These are phyloP conservation scores for Lordiphosa stackelbergi DNA, from an alignment of 1,140 invertebrate genomes.

Conservation along the genomic window DNA sequence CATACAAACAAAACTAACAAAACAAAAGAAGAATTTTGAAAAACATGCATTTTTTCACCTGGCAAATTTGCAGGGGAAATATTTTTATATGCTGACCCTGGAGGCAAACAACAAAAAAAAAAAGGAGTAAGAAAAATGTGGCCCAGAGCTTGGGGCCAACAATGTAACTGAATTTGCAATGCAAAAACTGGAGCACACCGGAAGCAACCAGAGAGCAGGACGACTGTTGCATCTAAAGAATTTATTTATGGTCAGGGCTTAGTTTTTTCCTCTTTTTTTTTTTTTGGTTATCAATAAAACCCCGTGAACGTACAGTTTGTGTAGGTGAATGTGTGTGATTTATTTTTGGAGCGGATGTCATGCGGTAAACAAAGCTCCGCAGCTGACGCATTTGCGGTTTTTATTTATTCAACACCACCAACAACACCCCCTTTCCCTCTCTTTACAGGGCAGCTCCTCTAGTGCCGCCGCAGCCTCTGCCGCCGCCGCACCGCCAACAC, in stretches of 20 bases:
- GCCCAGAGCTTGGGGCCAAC: conserved; percentile 16
- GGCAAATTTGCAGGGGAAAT: conserved; percentile 37
- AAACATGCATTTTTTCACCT: conserved; percentile 57
- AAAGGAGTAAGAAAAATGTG: conserved; percentile 12
- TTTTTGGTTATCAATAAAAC: conserved; percentile 21
- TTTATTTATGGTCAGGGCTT: conserved; percentile 27
- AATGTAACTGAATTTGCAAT: conserved; percentile 51
- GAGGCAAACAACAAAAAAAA: too few relatives aligned
- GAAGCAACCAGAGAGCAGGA: conserved; percentile 40
- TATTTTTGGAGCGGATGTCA: conserved; percentile 50
- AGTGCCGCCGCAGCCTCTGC: conserved; percentile 41
- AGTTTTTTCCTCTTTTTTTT: conserved; percentile 8
- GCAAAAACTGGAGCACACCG: conserved; percentile 58
- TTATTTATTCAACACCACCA: conserved; percentile 31
- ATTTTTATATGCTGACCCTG: conserved; percentile 12
- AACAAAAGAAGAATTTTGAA: conserved; percentile 15
- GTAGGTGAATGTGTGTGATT: conserved; percentile 18
- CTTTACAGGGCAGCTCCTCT: conserved; percentile 63
- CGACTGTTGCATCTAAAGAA: conserved; percentile 48
- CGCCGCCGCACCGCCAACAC: conserved; percentile 57
- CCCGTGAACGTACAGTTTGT: neutral
- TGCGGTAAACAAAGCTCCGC: conserved; percentile 51
- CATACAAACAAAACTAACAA: conserved; percentile 14
- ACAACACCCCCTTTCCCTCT: neutral
- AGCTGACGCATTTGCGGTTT: conserved; percentile 49